Evolutionary conservation across 2,888 invertebrate species (phyloP).

Genomic region (Gandaritis pyraliata): DNA sequence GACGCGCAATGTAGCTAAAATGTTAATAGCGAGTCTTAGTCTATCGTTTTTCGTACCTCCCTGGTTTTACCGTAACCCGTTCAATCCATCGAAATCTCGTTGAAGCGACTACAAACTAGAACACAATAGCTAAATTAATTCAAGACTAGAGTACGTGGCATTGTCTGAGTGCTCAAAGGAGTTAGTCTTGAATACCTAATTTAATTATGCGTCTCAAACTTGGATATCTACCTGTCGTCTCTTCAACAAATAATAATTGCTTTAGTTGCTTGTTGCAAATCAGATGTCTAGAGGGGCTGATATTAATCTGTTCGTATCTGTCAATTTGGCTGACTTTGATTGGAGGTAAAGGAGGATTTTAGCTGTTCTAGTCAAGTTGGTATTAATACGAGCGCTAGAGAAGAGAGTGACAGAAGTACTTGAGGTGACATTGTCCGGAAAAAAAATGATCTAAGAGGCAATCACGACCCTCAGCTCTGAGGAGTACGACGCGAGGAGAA

Average conservation of each 20-base stretch:
- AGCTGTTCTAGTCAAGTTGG: no score
- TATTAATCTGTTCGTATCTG: conserved; percentile 28
- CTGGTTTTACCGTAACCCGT: not conserved
- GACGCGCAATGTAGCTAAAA: no score
- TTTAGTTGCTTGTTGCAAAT: conserved; percentile 33
- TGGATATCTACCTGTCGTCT: conserved; percentile 42
- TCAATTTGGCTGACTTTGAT: conserved; percentile 24
- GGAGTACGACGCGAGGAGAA: no score
- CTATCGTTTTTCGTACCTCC: no score
- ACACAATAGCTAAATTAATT: conserved; percentile 42
- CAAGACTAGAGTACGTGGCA: conserved; percentile 34
- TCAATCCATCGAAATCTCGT: conserved; percentile 17
- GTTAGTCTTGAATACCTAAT: conserved; percentile 59
- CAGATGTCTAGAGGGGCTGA: conserved; percentile 9
- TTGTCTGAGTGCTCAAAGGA: conserved; percentile 39
- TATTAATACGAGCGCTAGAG: no score
- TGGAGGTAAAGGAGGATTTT: no score
- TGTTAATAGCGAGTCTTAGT: no score
- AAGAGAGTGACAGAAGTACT: no score
- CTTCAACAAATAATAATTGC: conserved; percentile 40
- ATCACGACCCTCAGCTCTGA: no score
- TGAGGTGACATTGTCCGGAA: no score
- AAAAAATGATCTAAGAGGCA: no score
- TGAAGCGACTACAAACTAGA: conserved; percentile 11
- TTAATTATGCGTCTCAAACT: conserved; percentile 69